These are phyloP conservation scores for Leptosomus discolor DNA, from an alignment of 2,113 vertebrate genomes.

Conservation along the genomic window DNA sequence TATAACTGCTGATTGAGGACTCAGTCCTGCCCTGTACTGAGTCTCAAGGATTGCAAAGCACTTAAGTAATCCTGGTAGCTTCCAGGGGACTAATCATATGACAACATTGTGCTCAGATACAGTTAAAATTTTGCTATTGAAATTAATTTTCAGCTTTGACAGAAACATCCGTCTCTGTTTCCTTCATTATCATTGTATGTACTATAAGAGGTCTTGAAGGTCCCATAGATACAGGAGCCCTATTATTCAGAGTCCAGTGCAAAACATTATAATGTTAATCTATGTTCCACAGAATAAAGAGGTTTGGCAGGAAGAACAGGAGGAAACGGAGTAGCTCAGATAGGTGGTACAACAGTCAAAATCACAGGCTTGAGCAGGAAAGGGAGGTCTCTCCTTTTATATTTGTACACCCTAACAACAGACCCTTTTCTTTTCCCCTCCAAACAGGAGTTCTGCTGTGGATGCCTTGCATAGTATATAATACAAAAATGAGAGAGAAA, in stretches of 20 bases:
- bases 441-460: neutral
- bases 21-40: neutral
- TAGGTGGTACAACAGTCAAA: neutral
- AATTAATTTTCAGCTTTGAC: neutral
- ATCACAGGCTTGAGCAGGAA: neutral
- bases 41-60: neutral
- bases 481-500: neutral
- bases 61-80: neutral
- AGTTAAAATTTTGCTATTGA: neutral
- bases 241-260: neutral
- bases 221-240: neutral
- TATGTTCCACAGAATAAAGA: neutral
- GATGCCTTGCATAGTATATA: neutral
- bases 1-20: neutral
- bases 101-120: neutral
- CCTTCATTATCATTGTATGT: neutral
- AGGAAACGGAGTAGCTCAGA: neutral
- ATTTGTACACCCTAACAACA: neutral
- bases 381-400: neutral
- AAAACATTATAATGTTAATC: neutral
- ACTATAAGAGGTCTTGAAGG: neutral
- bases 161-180: neutral
- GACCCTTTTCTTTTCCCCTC: fast-evolving
- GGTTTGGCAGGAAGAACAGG: neutral
- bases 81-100: neutral